These are phyloP conservation scores for Popillia japonica DNA, from an alignment of 1,140 invertebrate genomes.

Conservation along the genomic window DNA sequence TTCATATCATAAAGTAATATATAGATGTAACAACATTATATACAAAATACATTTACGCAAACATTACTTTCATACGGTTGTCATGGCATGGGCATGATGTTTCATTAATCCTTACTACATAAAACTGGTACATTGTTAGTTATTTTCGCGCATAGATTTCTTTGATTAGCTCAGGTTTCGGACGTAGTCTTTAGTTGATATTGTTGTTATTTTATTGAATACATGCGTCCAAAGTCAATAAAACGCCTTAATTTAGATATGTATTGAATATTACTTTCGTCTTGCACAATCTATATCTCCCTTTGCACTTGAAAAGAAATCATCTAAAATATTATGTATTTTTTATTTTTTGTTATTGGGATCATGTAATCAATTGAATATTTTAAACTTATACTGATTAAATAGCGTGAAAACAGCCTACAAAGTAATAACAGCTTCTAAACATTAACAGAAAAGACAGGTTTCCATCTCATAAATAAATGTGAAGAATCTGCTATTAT, in stretches of 20 bases:
- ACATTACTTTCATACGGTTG: background rate
- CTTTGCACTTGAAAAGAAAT: background rate
- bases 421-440: too few species aligned
- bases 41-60: background rate
- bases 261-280: background rate
- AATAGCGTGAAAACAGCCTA: too few species aligned
- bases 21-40: conserved; percentile 35
- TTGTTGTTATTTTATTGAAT: background rate
- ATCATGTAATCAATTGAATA: background rate
- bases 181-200: background rate
- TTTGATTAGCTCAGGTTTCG: background rate
- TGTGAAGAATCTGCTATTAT: too few species aligned
- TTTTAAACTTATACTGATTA: too few species aligned
- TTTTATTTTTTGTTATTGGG: background rate
- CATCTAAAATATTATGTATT: background rate
- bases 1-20: conserved; percentile 31
- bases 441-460: too few species aligned
- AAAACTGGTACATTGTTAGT: background rate
- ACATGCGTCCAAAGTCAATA: background rate
- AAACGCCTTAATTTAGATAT: background rate
- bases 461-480: too few species aligned
- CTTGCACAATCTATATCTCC: background rate
- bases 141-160: background rate
- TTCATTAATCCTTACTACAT: background rate
- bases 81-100: conserved; percentile 15